A percentile compares a stretch with the other conserved stretches of the same genome.
Evolutionary conservation across 1,140 invertebrate genomes (phyloP).

Genomic region (Tribolium castaneum): DNA sequence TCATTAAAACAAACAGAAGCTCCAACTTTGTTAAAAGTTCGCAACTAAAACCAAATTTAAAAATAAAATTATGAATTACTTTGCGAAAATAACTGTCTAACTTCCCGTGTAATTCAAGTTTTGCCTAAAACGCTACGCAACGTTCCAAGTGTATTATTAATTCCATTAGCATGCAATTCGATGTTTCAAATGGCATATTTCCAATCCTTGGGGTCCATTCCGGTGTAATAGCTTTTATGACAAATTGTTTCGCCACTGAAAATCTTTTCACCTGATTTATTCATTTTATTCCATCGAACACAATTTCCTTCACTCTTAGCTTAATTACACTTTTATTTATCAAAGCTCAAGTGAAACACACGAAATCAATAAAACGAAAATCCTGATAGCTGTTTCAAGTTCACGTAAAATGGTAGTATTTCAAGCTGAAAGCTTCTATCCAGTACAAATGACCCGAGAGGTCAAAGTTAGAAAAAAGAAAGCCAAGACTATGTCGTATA

Average conservation of each 20-base stretch:
- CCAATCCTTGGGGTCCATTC: not conserved
- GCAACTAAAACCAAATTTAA: not conserved
- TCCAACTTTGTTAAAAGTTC: not conserved
- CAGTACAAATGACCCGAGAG: conserved; percentile 54
- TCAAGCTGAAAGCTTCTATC: conserved; percentile 51
- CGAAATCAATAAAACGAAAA: conserved; percentile 52
- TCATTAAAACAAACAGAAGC: not conserved
- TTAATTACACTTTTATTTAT: conserved; percentile 7
- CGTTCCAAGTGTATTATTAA: not conserved
- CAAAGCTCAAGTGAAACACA: conserved; percentile 36
- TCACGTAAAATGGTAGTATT: conserved; percentile 56
- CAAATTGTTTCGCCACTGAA: not conserved
- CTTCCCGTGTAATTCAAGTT: not conserved
- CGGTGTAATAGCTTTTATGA: not conserved
- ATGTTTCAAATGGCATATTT: not conserved
- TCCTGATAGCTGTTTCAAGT: conserved; percentile 50
- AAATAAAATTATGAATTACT: not conserved
- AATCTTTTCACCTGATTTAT: not conserved
- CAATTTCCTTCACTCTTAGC: not conserved
- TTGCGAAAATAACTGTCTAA: not conserved
- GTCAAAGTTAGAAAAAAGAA: conserved; percentile 51
- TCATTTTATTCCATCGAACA: not conserved
- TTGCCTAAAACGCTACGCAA: too few species aligned
- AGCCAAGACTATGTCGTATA: conserved; percentile 49
- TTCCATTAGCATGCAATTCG: not conserved